Conservation (phyloP, 2,113 vertebrate species). For the Bambusicola thoracicus region DNA sequence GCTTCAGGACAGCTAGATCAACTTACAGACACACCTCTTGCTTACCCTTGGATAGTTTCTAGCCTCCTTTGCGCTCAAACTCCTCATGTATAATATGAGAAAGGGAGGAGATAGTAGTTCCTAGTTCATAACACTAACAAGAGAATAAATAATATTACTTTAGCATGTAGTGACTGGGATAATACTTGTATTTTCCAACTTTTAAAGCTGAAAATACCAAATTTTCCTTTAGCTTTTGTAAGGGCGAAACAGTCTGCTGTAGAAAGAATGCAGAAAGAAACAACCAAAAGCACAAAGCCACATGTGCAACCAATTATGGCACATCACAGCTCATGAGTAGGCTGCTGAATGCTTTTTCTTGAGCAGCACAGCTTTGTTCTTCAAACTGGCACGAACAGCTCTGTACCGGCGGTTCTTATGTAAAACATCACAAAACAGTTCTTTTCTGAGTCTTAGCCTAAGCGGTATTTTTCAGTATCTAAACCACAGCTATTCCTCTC, state of each 20-base stretch:
- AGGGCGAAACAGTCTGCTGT: neutral
- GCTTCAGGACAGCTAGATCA: neutral
- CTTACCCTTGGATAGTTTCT: neutral
- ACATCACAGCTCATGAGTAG: neutral
- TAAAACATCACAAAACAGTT: neutral
- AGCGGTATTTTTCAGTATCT: neutral
- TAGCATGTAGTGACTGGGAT: neutral
- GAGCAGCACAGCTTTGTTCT: neutral
- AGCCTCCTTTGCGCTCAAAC: neutral
- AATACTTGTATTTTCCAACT: neutral
- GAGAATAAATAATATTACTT: neutral
- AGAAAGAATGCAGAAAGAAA: neutral
- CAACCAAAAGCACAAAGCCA: neutral
- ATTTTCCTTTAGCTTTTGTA: neutral
- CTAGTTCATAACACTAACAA: accelerated
- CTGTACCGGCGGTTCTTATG: accelerated
- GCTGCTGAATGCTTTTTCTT: neutral
- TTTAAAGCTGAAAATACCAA: neutral
- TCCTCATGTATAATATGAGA: neutral
- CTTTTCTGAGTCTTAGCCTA: neutral
- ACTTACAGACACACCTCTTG: neutral
- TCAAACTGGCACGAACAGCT: neutral
- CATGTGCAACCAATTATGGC: neutral
- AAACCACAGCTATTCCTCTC: neutral
- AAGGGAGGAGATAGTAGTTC: neutral